Percentiles rank a stretch among this genome's conserved stretches.
phyloP scores from a whole-genome alignment of 2,888 invertebrate genomes.

The Molanna angustata region DNA sequence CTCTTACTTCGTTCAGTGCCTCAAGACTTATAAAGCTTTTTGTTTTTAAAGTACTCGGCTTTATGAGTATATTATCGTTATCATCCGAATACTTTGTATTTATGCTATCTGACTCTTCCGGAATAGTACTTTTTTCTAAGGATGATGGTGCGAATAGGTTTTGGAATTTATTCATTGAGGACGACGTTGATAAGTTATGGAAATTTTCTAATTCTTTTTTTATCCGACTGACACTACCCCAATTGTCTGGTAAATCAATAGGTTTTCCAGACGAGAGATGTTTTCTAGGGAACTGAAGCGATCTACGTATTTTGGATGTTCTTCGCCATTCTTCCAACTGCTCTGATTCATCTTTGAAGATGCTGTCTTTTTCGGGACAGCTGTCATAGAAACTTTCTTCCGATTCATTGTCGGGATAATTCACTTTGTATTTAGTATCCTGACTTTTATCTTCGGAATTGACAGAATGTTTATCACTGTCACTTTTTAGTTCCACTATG shows the following conservation, averaged over 20 bases:
- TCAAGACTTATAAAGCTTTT: slow-evolving; percentile 59
- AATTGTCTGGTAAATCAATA: slow-evolving; percentile 46
- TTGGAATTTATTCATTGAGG: slow-evolving; percentile 17
- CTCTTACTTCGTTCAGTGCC: slow-evolving; percentile 57
- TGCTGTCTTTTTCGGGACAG: slow-evolving; percentile 32
- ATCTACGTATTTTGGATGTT: slow-evolving; percentile 61
- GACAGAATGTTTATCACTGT: slow-evolving; percentile 24
- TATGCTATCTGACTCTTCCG: slow-evolving; percentile 11
- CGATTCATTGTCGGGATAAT: slow-evolving; percentile 26
- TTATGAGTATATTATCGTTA: slow-evolving; percentile 29
- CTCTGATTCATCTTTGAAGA: slow-evolving; percentile 31
- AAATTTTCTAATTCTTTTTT: slow-evolving; percentile 56
- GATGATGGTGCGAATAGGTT: not conserved
- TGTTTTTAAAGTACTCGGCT: slow-evolving; percentile 35
- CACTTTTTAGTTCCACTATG: slow-evolving; percentile 23
- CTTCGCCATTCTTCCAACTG: slow-evolving; percentile 57
- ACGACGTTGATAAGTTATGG: slow-evolving; percentile 3
- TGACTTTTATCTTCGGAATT: slow-evolving; percentile 11
- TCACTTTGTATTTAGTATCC: slow-evolving; percentile 21
- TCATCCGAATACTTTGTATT: slow-evolving; percentile 9
- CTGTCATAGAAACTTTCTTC: slow-evolving; percentile 31
- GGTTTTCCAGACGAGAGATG: slow-evolving; percentile 32
- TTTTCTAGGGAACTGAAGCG: slow-evolving; percentile 60
- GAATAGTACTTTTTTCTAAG: slow-evolving; percentile 17
- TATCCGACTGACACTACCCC: slow-evolving; percentile 54